phyloP scores from a whole-genome alignment of 2,888 invertebrate species.

The Didymodactylos carnosus region DNA sequence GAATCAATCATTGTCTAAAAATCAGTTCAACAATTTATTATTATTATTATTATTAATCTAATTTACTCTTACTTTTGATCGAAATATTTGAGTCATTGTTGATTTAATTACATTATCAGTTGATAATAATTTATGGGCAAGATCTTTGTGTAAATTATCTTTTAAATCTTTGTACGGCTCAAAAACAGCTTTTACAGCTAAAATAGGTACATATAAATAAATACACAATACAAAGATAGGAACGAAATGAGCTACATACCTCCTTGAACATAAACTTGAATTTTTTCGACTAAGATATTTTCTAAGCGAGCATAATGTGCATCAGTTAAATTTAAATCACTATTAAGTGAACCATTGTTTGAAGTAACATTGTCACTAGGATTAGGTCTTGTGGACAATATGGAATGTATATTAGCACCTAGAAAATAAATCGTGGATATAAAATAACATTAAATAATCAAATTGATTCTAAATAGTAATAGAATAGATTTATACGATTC shows the following conservation, averaged over 20 bases:
- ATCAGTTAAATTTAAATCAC: neutral
- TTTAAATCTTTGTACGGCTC: slow-evolving; percentile 46
- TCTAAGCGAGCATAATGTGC: neutral
- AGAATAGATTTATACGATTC: too few relatives aligned
- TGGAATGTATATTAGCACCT: too few relatives aligned
- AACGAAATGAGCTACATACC: neutral
- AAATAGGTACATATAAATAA: slow-evolving; percentile 19
- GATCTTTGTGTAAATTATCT: slow-evolving; percentile 51
- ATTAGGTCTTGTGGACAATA: too few relatives aligned
- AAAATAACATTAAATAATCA: too few relatives aligned
- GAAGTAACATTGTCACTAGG: too few relatives aligned
- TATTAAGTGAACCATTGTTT: neutral
- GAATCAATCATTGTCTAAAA: slow-evolving; percentile 46
- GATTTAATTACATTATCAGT: slow-evolving; percentile 57
- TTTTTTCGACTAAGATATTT: neutral
- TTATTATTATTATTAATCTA: neutral
- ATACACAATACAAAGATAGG: neutral
- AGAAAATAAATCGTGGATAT: too few relatives aligned
- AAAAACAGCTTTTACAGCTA: slow-evolving; percentile 47
- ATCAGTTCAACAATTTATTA: neutral
- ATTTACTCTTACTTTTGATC: slow-evolving; percentile 48
- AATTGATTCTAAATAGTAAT: too few relatives aligned
- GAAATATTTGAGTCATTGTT: slow-evolving; percentile 56
- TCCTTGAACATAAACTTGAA: neutral
- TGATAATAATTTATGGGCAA: slow-evolving; percentile 50